Conservation (phyloP, 2,888 invertebrate genomes). For the Leucophenga montana region DNA sequence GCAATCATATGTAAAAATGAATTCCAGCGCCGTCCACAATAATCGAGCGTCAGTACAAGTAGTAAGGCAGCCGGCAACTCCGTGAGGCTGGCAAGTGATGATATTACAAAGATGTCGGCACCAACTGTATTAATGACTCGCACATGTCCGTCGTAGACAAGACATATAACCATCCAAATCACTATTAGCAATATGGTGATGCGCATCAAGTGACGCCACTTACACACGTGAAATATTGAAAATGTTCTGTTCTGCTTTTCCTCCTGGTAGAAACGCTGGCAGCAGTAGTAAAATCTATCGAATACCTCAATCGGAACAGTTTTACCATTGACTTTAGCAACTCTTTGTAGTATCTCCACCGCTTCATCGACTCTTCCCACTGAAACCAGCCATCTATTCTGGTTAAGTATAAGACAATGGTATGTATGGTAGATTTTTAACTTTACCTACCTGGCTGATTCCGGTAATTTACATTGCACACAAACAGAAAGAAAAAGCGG, state of each 20-base stretch:
- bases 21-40: slow-evolving; percentile 89
- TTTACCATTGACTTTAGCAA: slow-evolving; percentile 83
- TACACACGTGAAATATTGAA: slow-evolving; percentile 85
- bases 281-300: slow-evolving; percentile 79
- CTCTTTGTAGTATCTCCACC: slow-evolving; percentile 81
- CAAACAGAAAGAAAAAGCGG: slow-evolving; percentile 81
- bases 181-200: slow-evolving; percentile 84
- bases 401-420: neutral
- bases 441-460: slow-evolving; percentile 83
- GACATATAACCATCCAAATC: slow-evolving; percentile 89
- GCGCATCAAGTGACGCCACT: slow-evolving; percentile 81
- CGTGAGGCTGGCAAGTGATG: slow-evolving; percentile 87
- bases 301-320: slow-evolving; percentile 82
- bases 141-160: slow-evolving; percentile 90
- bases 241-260: slow-evolving; percentile 81
- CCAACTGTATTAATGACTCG: slow-evolving; percentile 88
- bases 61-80: slow-evolving; percentile 90
- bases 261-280: slow-evolving; percentile 79
- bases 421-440: slow-evolving; percentile 21
- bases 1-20: slow-evolving; percentile 86
- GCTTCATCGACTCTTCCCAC: slow-evolving; percentile 87
- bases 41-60: slow-evolving; percentile 81
- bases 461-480: slow-evolving; percentile 86
- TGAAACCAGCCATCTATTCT: slow-evolving; percentile 84
- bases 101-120: slow-evolving; percentile 84